These are phyloP conservation scores for Capra hircus DNA, from an alignment of 2,113 vertebrate genomes.

Conservation along the genomic window DNA sequence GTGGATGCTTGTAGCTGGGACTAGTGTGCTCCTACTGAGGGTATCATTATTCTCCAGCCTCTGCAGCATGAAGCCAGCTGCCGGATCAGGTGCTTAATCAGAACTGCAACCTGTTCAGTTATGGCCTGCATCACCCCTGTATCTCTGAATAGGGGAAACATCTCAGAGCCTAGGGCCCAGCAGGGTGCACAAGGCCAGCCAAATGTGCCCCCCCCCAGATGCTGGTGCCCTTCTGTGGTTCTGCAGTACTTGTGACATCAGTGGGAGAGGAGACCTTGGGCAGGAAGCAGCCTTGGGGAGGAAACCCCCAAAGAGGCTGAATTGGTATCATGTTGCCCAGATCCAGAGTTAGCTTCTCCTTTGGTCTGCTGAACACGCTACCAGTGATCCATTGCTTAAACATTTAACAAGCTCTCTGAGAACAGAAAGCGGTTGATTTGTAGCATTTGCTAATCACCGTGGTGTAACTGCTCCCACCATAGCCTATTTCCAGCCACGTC, in stretches of 20 bases:
- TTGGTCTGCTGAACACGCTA: not conserved
- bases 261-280: not conserved
- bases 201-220: not conserved
- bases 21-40: not conserved
- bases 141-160: not conserved
- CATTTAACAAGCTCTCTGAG: not conserved
- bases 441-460: not conserved
- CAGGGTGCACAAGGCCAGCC: not conserved
- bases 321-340: not conserved
- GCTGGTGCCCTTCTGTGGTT: not conserved
- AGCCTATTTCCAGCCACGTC: not conserved
- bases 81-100: not conserved
- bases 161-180: not conserved
- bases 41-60: not conserved
- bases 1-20: conserved; percentile 38
- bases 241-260: not conserved
- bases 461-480: not conserved
- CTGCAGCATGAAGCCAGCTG: not conserved
- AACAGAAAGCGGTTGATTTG: not conserved
- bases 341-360: not conserved
- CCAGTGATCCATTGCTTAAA: not conserved
- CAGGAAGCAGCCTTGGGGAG: not conserved
- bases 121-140: not conserved
- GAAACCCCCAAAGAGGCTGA: not conserved
- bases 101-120: not conserved